These are phyloP conservation scores for Athripsodes cinereus DNA, from an alignment of 2,888 invertebrate genomes.

Conservation along the genomic window DNA sequence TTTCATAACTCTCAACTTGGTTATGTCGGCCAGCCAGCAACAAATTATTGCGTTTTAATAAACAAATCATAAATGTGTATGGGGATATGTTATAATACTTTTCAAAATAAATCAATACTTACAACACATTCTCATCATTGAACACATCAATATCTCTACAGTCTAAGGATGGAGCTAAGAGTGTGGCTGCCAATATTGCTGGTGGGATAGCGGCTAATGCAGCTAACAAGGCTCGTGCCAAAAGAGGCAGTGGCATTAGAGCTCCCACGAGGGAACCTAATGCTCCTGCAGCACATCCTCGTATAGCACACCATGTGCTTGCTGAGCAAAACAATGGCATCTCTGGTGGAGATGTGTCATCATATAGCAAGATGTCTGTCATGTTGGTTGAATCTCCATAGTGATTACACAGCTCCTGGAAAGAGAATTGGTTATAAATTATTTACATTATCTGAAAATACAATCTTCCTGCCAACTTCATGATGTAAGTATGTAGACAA, in stretches of 20 bases:
- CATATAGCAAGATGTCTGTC: not conserved
- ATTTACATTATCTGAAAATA: too few relatives aligned
- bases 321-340: conserved; percentile 2
- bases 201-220: conserved; percentile 35
- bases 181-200: conserved; percentile 35
- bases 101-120: too few relatives aligned
- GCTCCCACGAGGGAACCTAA: conserved; percentile 39
- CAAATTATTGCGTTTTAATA: too few relatives aligned
- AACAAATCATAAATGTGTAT: too few relatives aligned
- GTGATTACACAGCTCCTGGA: conserved; percentile 11
- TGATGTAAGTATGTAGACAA: too few relatives aligned
- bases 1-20: too few relatives aligned
- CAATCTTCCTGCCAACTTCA: too few relatives aligned
- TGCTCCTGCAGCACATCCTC: conserved; percentile 28
- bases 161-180: conserved; percentile 31
- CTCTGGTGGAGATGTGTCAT: not conserved
- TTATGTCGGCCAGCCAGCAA: too few relatives aligned
- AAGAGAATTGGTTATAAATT: too few relatives aligned
- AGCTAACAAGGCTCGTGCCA: conserved; percentile 35
- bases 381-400: not conserved
- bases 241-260: conserved; percentile 38
- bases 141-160: conserved; percentile 10
- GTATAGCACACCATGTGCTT: conserved; percentile 17
- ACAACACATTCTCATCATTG: conserved; percentile 5
- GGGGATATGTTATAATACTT: too few relatives aligned